Base-by-base conservation (phyloP, 2,888 invertebrate genomes). In the Himalopsyche anomala region DNA sequence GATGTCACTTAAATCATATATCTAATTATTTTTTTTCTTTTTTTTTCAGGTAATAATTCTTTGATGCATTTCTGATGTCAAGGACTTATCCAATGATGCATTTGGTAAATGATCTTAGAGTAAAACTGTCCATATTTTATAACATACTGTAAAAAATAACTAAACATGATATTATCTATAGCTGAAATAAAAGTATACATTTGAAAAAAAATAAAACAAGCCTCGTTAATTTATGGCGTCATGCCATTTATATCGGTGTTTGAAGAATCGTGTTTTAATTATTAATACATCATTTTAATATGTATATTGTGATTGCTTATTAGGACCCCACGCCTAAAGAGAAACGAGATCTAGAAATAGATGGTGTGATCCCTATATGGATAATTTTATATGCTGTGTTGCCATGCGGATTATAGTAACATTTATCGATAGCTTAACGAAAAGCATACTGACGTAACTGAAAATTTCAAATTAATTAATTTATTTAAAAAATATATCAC, bases 1-100 rank as follows among this genome's bases (percentile, higher is more conserved):
- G 80, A 40, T 80, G 11, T n/a, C 4, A 80, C 17, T 12, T 2
- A 15, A 17, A 19, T 15, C 38, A 40, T 40, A 40, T 12, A 42
- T 45, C 85, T 85, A 85, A 81, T 82, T 62, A 69, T 55, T 17
- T 12, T 36, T 42, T 51, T 85, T 74, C 51, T 28, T 79, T 85
- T 85, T 81, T 38, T 85, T 82, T 1, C 85, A 85, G 82, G 85
- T 85, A 74, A 80, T 17, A 36, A 51, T 51, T 51, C 12, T 51
- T 51, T 5, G 51, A 51, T 12, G 8, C 51, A 4, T 15, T 51
- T 15, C 51, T 51, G 51, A 3, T 45, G 11, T 45, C 45, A 45
- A 11, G 45, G 51, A 51, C 51, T 51, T 51, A 51, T 51, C 8
- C 51, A 51, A 51, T 51, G 51, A 51, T 51, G 51, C 51, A 51